A percentile compares a stretch with the other conserved stretches of the same genome.
These are phyloP conservation scores for Anthopleura xanthogrammica DNA, from an alignment of 92 coral and sea anemone species.

Conservation along the genomic window DNA sequence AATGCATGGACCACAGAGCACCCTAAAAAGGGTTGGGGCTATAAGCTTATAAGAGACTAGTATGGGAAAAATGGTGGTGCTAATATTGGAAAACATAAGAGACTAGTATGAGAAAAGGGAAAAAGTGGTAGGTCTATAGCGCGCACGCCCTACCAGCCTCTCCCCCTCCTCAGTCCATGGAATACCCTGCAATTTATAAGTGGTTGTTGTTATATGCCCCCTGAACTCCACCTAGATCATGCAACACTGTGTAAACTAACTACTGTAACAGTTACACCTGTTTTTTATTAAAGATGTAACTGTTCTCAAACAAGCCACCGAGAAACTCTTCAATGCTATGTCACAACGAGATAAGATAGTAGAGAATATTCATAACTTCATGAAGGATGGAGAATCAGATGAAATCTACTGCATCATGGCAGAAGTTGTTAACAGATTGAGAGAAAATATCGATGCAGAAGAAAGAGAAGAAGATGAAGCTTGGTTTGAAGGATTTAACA, in stretches of 20 bases:
- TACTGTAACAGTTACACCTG: background rate
- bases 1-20: too few relatives aligned
- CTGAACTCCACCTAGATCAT: too few relatives aligned
- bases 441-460: constrained; percentile 84
- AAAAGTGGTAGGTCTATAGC: too few relatives aligned
- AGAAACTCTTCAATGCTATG: constrained; percentile 67
- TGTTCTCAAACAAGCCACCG: constrained; percentile 69
- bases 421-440: constrained; percentile 70
- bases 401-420: constrained; percentile 74
- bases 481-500: constrained; percentile 87
- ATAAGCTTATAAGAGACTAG: too few relatives aligned
- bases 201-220: too few relatives aligned
- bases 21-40: too few relatives aligned
- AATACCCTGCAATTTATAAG: too few relatives aligned
- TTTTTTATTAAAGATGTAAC: constrained; percentile 54
- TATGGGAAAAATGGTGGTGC: too few relatives aligned
- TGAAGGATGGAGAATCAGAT: constrained; percentile 58
- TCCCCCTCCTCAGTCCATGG: too few relatives aligned
- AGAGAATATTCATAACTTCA: constrained; percentile 60
- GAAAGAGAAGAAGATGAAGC: constrained; percentile 68
- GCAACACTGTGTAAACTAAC: background rate
- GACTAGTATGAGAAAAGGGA: too few relatives aligned
- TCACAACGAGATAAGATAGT: constrained; percentile 57
- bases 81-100: too few relatives aligned
- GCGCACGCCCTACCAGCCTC: too few relatives aligned